Conservation (phyloP, 2,797 vertebrate genomes). For the Anolis apletophallus region DNA sequence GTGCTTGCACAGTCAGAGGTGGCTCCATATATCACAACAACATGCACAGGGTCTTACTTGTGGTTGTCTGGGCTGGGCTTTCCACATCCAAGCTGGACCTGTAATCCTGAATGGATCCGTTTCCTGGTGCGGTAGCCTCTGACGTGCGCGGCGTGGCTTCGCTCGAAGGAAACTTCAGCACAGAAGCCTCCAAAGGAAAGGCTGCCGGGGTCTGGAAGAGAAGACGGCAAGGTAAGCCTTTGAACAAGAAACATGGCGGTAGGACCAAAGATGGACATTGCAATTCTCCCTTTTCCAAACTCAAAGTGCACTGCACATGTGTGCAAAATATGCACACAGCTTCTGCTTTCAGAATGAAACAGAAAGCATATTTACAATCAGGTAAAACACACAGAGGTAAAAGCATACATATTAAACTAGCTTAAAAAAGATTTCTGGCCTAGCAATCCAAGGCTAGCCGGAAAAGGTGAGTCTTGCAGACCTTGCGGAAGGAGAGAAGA, state of each 20-base stretch:
- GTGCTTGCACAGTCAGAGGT: not conserved
- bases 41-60: slow-evolving; percentile 81
- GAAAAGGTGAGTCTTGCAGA: too few species aligned
- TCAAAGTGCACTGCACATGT: too few species aligned
- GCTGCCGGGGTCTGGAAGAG: slow-evolving; percentile 76
- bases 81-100: slow-evolving; percentile 75
- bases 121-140: slow-evolving; percentile 66
- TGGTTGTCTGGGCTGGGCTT: slow-evolving; percentile 70
- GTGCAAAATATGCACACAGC: too few species aligned
- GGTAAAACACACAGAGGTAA: too few species aligned
- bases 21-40: fast-evolving
- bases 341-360: not conserved
- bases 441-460: too few species aligned
- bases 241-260: too few species aligned
- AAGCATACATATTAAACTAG: too few species aligned
- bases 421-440: too few species aligned
- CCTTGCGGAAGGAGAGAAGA: too few species aligned
- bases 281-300: too few species aligned
- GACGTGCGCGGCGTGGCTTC: slow-evolving; percentile 64
- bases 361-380: slow-evolving; percentile 46
- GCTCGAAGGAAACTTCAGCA: not conserved
- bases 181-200: slow-evolving; percentile 68
- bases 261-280: too few species aligned
- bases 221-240: slow-evolving; percentile 35
- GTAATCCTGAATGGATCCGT: slow-evolving; percentile 52